phyloP scores from a whole-genome alignment of 2,888 invertebrate species.

The Lepeophtheirus nordmannii region DNA sequence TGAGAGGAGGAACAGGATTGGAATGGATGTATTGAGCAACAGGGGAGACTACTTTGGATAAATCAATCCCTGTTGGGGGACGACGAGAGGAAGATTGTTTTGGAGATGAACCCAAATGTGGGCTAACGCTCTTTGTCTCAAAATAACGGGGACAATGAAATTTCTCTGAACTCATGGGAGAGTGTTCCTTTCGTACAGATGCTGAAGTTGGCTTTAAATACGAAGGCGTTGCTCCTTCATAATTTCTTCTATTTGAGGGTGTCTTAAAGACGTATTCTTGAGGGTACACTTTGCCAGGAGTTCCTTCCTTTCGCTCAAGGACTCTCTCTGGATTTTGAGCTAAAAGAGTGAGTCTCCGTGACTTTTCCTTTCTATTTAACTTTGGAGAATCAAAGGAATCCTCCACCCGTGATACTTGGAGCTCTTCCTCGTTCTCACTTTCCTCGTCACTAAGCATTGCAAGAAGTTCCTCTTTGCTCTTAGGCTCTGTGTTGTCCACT shows the following conservation, averaged over 20 bases:
- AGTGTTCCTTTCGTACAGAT: not conserved
- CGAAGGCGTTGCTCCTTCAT: not conserved
- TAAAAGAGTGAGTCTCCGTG: not conserved
- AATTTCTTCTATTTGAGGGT: not conserved
- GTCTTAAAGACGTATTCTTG: not conserved
- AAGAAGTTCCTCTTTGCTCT: not conserved
- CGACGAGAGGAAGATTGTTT: not conserved
- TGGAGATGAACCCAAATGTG: not conserved
- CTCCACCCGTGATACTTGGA: not conserved
- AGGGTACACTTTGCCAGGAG: too few relatives aligned
- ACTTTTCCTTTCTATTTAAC: not conserved
- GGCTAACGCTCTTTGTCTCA: not conserved
- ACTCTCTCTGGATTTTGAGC: not conserved
- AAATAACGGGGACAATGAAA: not conserved
- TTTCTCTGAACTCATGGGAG: not conserved
- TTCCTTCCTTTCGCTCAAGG: too few relatives aligned
- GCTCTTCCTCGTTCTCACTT: not conserved
- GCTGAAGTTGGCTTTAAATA: not conserved
- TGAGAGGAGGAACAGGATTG: not conserved
- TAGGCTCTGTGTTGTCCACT: conserved; percentile 5
- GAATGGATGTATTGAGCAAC: conserved; percentile 13
- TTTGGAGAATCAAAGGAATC: not conserved
- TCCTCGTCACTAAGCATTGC: not conserved
- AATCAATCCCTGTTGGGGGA: not conserved
- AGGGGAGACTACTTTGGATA: conserved; percentile 12